Percentiles rank a stretch among this genome's conserved stretches.
These are phyloP conservation scores for Aricia agestis DNA, from an alignment of 1,140 invertebrate genomes.

Conservation along the genomic window DNA sequence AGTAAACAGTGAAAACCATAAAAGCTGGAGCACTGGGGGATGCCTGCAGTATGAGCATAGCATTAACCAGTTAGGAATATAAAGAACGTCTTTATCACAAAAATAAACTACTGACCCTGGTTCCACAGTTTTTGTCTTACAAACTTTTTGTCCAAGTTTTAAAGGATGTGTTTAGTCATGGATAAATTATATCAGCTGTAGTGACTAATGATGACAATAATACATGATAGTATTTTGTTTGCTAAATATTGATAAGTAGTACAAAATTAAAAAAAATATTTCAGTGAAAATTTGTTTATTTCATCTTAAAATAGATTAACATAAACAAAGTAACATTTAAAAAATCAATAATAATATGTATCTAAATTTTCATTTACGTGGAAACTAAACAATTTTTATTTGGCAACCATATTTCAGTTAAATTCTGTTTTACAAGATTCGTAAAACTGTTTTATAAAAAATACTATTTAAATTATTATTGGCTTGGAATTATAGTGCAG, in stretches of 20 bases:
- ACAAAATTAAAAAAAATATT: conserved; percentile 21
- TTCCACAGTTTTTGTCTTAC: no score
- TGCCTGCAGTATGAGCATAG: no score
- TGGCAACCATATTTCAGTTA: conserved; percentile 19
- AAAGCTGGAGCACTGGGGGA: no score
- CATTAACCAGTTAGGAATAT: no score
- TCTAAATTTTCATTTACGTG: conserved; percentile 13
- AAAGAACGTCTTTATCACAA: no score
- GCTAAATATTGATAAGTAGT: not conserved
- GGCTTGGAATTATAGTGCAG: conserved; percentile 9
- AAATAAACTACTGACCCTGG: no score
- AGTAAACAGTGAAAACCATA: no score
- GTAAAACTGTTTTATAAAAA: conserved; percentile 6
- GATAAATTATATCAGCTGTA: no score
- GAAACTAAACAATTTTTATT: conserved; percentile 16
- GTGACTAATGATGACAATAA: conserved; percentile 19
- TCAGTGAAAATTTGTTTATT: conserved; percentile 18
- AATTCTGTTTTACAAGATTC: conserved; percentile 8
- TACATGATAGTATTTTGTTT: conserved; percentile 6
- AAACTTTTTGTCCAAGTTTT: no score
- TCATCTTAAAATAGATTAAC: conserved; percentile 22
- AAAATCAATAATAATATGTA: conserved; percentile 16
- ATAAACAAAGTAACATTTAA: conserved; percentile 21
- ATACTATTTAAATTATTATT: conserved; percentile 8
- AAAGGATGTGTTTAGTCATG: no score